Base-by-base conservation (phyloP, 2,888 invertebrate genomes). In the Chloroclysta siterata region DNA sequence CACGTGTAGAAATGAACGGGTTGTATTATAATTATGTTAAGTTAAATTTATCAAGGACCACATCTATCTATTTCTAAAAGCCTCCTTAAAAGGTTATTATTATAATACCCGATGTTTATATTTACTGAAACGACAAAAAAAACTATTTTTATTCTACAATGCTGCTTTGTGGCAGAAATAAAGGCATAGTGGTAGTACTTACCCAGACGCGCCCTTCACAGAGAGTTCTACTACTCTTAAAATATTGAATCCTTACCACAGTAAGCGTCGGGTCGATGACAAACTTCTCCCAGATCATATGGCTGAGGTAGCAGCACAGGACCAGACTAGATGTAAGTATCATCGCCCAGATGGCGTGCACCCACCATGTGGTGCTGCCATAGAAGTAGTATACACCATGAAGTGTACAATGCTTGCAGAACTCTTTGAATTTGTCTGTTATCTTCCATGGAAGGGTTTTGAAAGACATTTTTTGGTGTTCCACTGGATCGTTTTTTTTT, bases 201-300 rank as follows among this genome's bases (percentile, higher is more conserved):
- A n/a, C n/a, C n/a, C n/a, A n/a, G n/a, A n/a, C n/a, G n/a, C n/a
- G n/a, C n/a, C n/a, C n/a, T n/a, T n/a, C n/a, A n/a, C n/a, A n/a
- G n/a, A n/a, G n/a, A n/a, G n/a, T n/a, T n/a, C n/a, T n/a, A n/a
- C n/a, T n/a, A n/a, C n/a, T n/a, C n/a, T n/a, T n/a, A n/a, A n/a
- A 46, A 17, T 17, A 5, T n/a, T 28, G 8, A 41, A 7, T 17
- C 33, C 85, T 81, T 69, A 90, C 92, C 75, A 92, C 86, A 51
- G 87, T 91, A 17, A 90, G 83, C 0, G 92, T 90, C 8, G 92
- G 92, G 56, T 90, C 87, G 6, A 77, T 68, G 0, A 77, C 74
- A 33, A 84, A 91, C 66, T 89, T 90, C 13, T 80, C 68, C 89
- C 88, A 89, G 13, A 91, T 90, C 86, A 89, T 88, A 7, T 84